Evolutionary conservation across 2,797 vertebrate genomes (phyloP).

Genomic region (Poecile montanus): DNA sequence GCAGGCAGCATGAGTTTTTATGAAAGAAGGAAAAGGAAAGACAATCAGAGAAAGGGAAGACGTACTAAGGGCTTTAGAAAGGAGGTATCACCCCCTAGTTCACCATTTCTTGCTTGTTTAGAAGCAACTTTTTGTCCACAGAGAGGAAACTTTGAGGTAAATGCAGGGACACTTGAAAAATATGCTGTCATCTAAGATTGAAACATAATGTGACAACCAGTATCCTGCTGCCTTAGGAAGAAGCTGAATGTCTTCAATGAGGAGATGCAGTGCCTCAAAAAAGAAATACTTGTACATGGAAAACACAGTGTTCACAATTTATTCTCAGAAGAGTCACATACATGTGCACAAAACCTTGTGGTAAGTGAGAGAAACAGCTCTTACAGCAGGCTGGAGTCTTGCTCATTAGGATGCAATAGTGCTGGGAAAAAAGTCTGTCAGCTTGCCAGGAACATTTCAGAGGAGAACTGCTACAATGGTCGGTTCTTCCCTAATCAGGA

Average conservation of each 20-base stretch:
- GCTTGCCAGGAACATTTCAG: conserved; percentile 42
- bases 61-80: not conserved
- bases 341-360: conserved; percentile 29
- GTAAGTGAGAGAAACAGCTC: not conserved
- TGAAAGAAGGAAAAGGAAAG: not conserved
- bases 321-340: conserved; percentile 46
- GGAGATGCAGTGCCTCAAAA: conserved; percentile 36
- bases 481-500: not conserved
- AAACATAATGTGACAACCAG: conserved; percentile 62
- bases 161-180: conserved; percentile 63
- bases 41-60: not conserved
- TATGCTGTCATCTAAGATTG: conserved; percentile 61
- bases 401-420: conserved; percentile 43
- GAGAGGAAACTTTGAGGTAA: conserved; percentile 49
- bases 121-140: conserved; percentile 45
- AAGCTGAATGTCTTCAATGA: conserved; percentile 13
- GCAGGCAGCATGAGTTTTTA: not conserved
- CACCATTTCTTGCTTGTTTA: conserved; percentile 36
- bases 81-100: not conserved
- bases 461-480: conserved; percentile 3
- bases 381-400: not conserved
- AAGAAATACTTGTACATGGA: conserved; percentile 28
- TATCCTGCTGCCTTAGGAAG: conserved; percentile 60
- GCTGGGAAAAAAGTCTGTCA: conserved; percentile 33
- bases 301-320: conserved; percentile 36